phyloP scores from a whole-genome alignment of 2,113 vertebrate species.

The Amia ocellicauda region DNA sequence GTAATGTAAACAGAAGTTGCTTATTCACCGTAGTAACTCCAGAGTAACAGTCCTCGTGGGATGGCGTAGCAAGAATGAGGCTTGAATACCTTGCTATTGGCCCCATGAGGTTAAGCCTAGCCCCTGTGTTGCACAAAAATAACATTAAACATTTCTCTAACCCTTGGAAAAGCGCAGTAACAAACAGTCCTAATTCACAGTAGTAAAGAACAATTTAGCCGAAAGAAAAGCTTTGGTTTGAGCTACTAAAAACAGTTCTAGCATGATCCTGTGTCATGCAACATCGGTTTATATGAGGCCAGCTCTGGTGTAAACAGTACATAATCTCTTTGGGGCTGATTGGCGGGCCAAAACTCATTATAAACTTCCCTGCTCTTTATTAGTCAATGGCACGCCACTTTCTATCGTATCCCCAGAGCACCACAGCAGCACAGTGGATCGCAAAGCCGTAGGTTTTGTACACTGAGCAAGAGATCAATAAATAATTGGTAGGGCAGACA shows the following conservation, averaged over 20 bases:
- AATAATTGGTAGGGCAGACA: not conserved
- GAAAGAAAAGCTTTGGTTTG: constrained; percentile 16
- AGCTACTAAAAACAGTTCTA: constrained; percentile 29
- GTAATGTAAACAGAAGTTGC: too few species aligned
- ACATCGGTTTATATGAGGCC: constrained; percentile 36
- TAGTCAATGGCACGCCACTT: constrained; percentile 41
- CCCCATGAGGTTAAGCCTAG: not conserved
- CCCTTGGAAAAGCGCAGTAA: constrained; percentile 6
- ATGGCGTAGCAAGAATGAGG: not conserved
- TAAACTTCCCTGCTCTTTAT: constrained; percentile 44
- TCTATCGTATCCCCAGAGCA: constrained; percentile 20
- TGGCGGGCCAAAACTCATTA: constrained; percentile 44
- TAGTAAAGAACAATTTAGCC: constrained; percentile 20
- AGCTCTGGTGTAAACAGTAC: constrained; percentile 32
- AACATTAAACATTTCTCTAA: constrained; percentile 8
- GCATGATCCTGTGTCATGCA: constrained; percentile 40
- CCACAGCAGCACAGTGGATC: not conserved
- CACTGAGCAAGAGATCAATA: not conserved
- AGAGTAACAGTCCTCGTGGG: not conserved
- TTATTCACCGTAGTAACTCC: not conserved
- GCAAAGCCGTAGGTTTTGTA: not conserved
- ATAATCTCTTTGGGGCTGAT: constrained; percentile 36
- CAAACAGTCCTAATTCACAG: constrained; percentile 5
- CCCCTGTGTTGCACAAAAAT: constrained; percentile 5
- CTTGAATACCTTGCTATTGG: constrained; percentile 4